These are phyloP conservation scores for Nematopogon swammerdamellus DNA, from an alignment of 2,888 invertebrate species.

Conservation along the genomic window DNA sequence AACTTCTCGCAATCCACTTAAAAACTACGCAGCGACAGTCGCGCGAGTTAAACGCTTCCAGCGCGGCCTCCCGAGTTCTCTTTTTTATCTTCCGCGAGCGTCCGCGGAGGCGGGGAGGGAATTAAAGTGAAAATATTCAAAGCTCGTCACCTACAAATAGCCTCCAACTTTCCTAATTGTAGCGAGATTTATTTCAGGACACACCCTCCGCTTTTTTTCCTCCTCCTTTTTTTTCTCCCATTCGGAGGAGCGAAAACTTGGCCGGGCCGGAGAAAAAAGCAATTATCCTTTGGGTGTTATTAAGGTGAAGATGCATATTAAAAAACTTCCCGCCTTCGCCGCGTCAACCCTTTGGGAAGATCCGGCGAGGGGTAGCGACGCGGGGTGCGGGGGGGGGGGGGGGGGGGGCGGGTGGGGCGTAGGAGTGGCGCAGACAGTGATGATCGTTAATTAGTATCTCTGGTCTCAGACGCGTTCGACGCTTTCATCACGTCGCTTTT, in stretches of 20 bases:
- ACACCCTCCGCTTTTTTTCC: conserved; percentile 1
- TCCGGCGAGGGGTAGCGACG: too few species aligned
- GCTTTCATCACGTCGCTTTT: too few species aligned
- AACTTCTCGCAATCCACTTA: conserved; percentile 4
- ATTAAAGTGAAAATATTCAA: conserved; percentile 18
- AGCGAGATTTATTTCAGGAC: conserved; percentile 24
- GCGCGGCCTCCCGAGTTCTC: neutral
- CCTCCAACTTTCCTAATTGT: conserved; percentile 34
- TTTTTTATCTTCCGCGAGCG: conserved; percentile 2
- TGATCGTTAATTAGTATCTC: conserved; percentile 54
- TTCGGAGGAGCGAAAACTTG: too few species aligned
- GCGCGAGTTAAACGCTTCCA: neutral
- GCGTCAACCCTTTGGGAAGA: conserved; percentile 35
- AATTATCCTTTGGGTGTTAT: conserved; percentile 30
- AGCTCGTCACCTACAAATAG: conserved; percentile 15
- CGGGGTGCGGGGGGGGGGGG: neutral
- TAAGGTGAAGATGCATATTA: conserved; percentile 8
- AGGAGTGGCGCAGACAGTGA: conserved; percentile 50
- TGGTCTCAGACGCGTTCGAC: too few species aligned
- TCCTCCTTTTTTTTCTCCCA: too few species aligned
- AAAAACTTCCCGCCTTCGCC: conserved; percentile 31
- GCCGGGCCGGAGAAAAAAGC: conserved; percentile 33
- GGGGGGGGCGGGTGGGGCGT: conserved; percentile 5
- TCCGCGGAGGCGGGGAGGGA: neutral
- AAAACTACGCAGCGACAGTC: conserved; percentile 4